Evolutionary conservation across 2,888 invertebrate genomes (phyloP).

Genomic region (Eudasyphora cyanicolor): DNA sequence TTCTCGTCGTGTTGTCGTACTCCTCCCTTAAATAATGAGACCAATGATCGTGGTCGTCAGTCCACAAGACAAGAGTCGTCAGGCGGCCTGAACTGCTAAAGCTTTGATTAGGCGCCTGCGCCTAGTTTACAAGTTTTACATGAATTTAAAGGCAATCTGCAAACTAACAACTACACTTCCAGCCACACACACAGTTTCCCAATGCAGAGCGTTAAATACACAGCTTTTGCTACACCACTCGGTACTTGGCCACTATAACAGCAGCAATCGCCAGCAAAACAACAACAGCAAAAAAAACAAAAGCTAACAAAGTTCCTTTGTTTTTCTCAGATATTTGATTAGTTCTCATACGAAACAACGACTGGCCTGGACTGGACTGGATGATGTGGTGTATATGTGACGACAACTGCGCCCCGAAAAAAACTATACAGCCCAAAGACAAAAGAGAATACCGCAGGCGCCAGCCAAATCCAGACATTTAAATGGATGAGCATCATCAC

Average conservation of each 20-base stretch:
- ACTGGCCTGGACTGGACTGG: no score
- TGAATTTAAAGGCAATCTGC: constrained; percentile 49
- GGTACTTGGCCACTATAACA: no score
- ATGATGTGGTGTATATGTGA: constrained; percentile 45
- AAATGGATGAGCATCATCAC: constrained; percentile 68
- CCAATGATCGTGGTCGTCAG: not conserved
- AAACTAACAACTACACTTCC: constrained; percentile 37
- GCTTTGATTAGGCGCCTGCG: constrained; percentile 61
- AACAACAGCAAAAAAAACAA: not conserved
- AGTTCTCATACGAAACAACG: constrained; percentile 72
- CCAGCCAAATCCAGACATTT: constrained; percentile 72
- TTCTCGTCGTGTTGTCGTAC: not conserved
- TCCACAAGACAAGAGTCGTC: not conserved
- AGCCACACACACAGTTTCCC: not conserved
- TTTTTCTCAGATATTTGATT: constrained; percentile 73
- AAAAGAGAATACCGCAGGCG: constrained; percentile 79
- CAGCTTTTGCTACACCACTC: constrained; percentile 16
- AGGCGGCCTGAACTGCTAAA: not conserved
- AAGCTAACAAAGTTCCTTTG: constrained; percentile 72
- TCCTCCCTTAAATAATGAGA: constrained; percentile 21
- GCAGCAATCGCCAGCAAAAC: not conserved
- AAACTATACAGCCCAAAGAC: constrained; percentile 62
- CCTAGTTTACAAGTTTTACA: constrained; percentile 63
- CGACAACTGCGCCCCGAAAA: constrained; percentile 63
- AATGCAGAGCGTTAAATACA: constrained; percentile 62